Conservation (phyloP, 2,888 invertebrate species). For the Drosophila heteroneura region DNA sequence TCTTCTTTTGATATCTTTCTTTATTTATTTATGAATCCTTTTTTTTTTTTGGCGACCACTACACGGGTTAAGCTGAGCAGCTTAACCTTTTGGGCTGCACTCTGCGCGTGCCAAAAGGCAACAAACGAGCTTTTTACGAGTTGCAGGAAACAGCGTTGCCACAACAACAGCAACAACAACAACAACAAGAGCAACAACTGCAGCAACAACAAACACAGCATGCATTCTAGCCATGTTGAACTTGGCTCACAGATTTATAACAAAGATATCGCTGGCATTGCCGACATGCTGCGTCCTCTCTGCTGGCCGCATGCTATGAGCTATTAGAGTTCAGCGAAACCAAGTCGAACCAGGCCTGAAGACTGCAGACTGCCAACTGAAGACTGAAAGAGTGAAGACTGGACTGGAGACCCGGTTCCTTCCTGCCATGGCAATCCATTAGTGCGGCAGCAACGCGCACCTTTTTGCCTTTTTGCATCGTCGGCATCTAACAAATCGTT, state of each 20-base stretch:
- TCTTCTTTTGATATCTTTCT: conserved; percentile 19
- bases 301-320: conserved; percentile 68
- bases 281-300: conserved; percentile 74
- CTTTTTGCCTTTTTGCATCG: conserved; percentile 66
- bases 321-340: conserved; percentile 79
- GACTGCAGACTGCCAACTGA: conserved; percentile 21
- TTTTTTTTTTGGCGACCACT: conserved; percentile 17
- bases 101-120: conserved; percentile 80
- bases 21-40: conserved; percentile 4
- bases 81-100: conserved; percentile 71
- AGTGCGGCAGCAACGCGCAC: conserved; percentile 51
- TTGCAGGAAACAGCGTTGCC: conserved; percentile 62
- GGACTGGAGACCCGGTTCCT: conserved; percentile 48
- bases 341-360: conserved; percentile 46
- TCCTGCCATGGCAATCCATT: conserved; percentile 71
- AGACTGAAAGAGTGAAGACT: conserved; percentile 10
- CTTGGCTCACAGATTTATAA: conserved; percentile 83
- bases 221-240: conserved; percentile 72
- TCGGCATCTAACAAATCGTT: conserved; percentile 82
- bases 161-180: conserved; percentile 47
- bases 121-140: conserved; percentile 81
- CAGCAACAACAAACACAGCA: conserved; percentile 74
- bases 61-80: conserved; percentile 68
- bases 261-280: conserved; percentile 81
- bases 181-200: conserved; percentile 26